Percentiles rank a stretch among this genome's conserved stretches.
These are phyloP conservation scores for Sphecodes monilicornis DNA, from an alignment of 2,888 invertebrate species.

Conservation along the genomic window DNA sequence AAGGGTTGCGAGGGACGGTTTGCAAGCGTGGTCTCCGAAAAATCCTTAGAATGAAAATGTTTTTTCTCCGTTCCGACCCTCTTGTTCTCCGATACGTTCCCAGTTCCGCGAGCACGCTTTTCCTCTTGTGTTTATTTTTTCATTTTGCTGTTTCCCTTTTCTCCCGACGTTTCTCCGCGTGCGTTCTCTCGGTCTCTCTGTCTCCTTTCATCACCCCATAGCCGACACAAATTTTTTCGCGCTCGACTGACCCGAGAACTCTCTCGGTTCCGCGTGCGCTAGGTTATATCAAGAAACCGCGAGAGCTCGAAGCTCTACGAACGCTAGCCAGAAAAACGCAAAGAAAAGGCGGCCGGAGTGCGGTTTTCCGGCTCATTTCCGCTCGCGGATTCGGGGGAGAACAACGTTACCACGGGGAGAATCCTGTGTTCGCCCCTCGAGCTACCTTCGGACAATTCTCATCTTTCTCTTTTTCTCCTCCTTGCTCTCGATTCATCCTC, in stretches of 20 bases:
- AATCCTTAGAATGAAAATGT: conserved; percentile 40
- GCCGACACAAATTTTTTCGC: conserved; percentile 59
- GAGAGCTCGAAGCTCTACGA: conserved; percentile 32
- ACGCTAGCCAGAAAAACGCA: conserved; percentile 66
- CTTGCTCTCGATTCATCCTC: conserved; percentile 49
- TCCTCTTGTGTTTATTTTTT: conserved; percentile 20
- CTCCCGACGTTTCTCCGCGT: not conserved
- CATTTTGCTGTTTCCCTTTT: conserved; percentile 9
- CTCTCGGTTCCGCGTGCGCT: conserved; percentile 55
- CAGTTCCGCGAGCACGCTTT: not conserved
- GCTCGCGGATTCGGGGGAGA: conserved; percentile 76
- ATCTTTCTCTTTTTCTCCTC: not conserved
- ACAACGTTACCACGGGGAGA: conserved; percentile 75
- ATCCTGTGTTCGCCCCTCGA: conserved; percentile 43
- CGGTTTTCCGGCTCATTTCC: conserved; percentile 84
- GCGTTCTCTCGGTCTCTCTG: not conserved
- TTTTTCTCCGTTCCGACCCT: not conserved
- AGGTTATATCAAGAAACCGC: conserved; percentile 69
- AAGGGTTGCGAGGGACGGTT: conserved; percentile 18
- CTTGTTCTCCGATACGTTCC: conserved; percentile 17
- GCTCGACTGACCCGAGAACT: conserved; percentile 61
- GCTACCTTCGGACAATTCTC: conserved; percentile 3
- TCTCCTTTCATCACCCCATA: not conserved
- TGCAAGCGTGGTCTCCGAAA: conserved; percentile 8
- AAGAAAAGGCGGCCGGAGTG: conserved; percentile 73